phyloP scores from a whole-genome alignment of 1,140 invertebrate genomes.

The Neodiprion lecontei region DNA sequence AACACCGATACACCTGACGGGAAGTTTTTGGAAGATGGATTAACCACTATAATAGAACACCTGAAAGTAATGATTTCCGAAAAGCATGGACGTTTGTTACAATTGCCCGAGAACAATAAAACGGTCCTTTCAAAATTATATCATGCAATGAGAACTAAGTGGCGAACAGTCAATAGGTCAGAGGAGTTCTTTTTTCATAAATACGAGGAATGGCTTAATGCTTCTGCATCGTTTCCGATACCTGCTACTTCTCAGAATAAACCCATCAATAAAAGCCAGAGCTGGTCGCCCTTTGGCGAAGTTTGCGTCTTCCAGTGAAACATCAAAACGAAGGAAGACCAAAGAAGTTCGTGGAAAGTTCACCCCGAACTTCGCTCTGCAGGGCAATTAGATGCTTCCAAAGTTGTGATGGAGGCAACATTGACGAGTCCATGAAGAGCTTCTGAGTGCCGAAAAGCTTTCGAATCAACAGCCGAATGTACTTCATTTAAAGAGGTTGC shows the following conservation, averaged over 20 bases:
- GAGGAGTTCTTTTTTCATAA: neutral
- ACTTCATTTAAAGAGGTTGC: constrained; percentile 1
- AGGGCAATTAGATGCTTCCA: constrained; percentile 13
- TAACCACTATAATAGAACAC: neutral
- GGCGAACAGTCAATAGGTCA: neutral
- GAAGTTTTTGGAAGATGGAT: neutral
- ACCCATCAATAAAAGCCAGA: neutral
- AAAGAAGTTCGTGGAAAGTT: constrained; percentile 31
- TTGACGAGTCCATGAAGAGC: constrained; percentile 9
- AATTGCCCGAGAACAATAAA: neutral
- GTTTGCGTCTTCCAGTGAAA: constrained; percentile 36
- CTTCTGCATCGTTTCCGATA: neutral
- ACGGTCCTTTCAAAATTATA: neutral
- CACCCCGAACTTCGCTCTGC: constrained; percentile 26
- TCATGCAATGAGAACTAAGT: neutral
- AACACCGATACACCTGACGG: neutral
- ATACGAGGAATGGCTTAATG: neutral
- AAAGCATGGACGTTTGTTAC: neutral
- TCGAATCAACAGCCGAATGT: neutral
- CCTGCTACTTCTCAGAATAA: neutral
- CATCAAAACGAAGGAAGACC: constrained; percentile 39
- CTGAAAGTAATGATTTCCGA: neutral
- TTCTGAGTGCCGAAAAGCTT: constrained; percentile 5
- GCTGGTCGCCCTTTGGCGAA: constrained; percentile 30
- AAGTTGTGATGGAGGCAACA: constrained; percentile 14